Evolutionary conservation across 1,140 invertebrate genomes (phyloP).

Genomic region (Heterodera carotae): DNA sequence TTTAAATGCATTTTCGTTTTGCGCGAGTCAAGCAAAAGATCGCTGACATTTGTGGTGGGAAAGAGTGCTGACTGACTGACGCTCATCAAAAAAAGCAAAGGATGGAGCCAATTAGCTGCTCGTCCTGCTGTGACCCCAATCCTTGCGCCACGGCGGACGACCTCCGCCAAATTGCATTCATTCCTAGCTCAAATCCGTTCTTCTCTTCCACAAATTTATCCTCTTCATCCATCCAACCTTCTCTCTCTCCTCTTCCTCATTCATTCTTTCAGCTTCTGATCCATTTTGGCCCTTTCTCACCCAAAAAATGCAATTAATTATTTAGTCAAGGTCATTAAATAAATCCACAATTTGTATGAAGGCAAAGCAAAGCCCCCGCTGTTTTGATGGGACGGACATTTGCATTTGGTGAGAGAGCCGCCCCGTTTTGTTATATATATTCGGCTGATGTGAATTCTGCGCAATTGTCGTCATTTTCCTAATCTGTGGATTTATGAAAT

Average conservation of each 20-base stretch:
- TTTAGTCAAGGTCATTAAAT: no score
- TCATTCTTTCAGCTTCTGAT: background rate
- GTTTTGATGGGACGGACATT: no score
- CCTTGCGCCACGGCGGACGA: background rate
- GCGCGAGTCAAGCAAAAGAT: background rate
- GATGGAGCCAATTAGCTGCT: slow-evolving; percentile 20
- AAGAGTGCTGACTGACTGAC: background rate
- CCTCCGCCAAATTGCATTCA: background rate
- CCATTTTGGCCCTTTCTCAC: background rate
- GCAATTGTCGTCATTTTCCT: no score
- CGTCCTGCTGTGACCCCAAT: slow-evolving; percentile 15
- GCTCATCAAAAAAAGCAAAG: background rate
- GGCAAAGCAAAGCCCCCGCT: no score
- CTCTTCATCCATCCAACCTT: background rate
- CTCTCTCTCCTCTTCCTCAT: background rate
- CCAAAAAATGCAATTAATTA: no score
- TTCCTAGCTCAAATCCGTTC: background rate
- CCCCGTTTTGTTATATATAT: no score
- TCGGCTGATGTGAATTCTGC: no score
- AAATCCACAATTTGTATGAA: no score
- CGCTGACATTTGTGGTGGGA: background rate
- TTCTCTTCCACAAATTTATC: background rate
- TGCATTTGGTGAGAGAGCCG: no score
- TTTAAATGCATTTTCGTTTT: background rate
- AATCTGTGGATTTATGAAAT: no score